phyloP scores from a whole-genome alignment of 2,797 vertebrate species.

The Chiroxiphia lanceolata region DNA sequence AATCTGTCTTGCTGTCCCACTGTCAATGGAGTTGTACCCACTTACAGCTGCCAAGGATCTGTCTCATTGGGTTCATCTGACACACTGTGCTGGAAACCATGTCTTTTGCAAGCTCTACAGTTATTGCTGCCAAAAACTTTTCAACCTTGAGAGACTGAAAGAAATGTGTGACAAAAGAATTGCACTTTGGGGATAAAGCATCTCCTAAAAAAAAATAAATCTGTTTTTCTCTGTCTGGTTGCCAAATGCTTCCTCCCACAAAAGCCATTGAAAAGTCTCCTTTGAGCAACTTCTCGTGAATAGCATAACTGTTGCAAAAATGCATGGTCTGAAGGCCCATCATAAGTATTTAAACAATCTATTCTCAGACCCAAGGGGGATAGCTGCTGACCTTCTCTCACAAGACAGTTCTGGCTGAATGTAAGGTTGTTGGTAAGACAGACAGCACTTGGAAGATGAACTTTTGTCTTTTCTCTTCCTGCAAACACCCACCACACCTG shows the following conservation, averaged over 20 bases:
- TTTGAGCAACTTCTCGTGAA: neutral
- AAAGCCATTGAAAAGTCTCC: neutral
- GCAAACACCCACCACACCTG: neutral
- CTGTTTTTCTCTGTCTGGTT: neutral
- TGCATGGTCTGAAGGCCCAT: neutral
- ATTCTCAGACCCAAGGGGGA: neutral
- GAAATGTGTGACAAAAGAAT: slow-evolving; percentile 17
- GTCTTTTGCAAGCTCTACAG: neutral
- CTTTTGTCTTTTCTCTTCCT: neutral
- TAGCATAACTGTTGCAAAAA: neutral
- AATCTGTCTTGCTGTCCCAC: neutral
- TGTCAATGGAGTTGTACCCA: neutral
- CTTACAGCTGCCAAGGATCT: neutral
- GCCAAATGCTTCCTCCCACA: slow-evolving; percentile 27
- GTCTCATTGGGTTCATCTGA: neutral
- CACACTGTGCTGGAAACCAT: neutral
- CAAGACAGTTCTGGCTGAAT: neutral
- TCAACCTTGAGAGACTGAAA: slow-evolving; percentile 12
- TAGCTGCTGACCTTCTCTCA: neutral
- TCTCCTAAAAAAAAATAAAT: slow-evolving; percentile 18
- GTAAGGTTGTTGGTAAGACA: neutral
- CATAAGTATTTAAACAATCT: neutral
- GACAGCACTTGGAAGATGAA: neutral
- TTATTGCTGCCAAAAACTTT: slow-evolving; percentile 30
- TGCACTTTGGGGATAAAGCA: neutral